A percentile compares a stretch with the other conserved stretches of the same genome.
phyloP scores from a whole-genome alignment of 1,140 invertebrate genomes.

The Rhynchophorus ferrugineus region DNA sequence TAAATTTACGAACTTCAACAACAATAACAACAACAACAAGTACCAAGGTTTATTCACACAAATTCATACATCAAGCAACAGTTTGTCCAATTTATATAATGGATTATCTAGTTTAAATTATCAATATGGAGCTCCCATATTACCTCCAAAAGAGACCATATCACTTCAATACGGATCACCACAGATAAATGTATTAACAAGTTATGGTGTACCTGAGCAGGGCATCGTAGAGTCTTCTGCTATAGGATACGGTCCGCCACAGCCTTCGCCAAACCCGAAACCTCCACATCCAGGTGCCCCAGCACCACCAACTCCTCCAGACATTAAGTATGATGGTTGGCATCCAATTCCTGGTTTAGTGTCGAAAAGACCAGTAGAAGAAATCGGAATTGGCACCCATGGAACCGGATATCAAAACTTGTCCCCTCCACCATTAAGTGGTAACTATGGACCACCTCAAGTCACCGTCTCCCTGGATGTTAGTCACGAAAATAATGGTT shows the following conservation, averaged over 20 bases:
- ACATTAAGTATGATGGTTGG: constrained; percentile 76
- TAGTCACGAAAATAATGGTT: constrained; percentile 13
- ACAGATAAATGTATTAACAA: constrained; percentile 31
- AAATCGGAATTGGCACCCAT: constrained; percentile 35
- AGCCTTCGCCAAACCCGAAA: constrained; percentile 43
- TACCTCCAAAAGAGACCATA: constrained; percentile 43
- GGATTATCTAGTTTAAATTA: constrained; percentile 18
- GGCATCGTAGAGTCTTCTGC: constrained; percentile 13
- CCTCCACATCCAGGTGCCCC: constrained; percentile 57
- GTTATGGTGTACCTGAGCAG: constrained; percentile 38
- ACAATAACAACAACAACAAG: constrained; percentile 8
- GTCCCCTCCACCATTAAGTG: constrained; percentile 41
- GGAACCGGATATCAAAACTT: constrained; percentile 34
- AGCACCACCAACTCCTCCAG: constrained; percentile 62
- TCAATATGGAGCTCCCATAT: constrained; percentile 27
- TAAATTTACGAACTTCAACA: constrained; percentile 32
- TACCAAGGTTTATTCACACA: constrained; percentile 3
- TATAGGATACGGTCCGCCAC: constrained; percentile 39
- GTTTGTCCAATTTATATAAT: constrained; percentile 11
- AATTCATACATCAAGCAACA: not conserved
- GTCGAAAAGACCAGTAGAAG: constrained; percentile 39
- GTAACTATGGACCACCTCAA: constrained; percentile 17
- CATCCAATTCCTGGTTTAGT: constrained; percentile 65
- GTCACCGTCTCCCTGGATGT: constrained; percentile 10
- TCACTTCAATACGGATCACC: constrained; percentile 38